These are phyloP conservation scores for Pocillopora grandis DNA, from an alignment of 92 coral and sea anemone species.

Conservation along the genomic window DNA sequence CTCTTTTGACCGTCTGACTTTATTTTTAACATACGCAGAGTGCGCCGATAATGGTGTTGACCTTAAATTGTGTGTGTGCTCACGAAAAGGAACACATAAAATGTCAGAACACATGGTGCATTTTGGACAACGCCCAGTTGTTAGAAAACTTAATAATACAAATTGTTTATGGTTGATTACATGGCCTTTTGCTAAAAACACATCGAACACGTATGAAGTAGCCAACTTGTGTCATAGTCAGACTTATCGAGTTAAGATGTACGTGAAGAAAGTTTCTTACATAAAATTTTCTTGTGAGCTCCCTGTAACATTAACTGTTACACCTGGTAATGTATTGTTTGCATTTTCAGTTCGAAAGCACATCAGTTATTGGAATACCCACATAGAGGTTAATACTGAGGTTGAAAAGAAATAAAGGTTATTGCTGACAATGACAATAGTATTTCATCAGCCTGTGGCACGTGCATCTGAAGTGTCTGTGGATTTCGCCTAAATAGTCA, in stretches of 20 bases:
- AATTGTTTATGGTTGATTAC: conserved; percentile 39
- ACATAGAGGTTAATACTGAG: background rate
- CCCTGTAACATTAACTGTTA: conserved; percentile 43
- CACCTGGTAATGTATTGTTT: conserved; percentile 52
- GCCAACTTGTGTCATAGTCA: conserved; percentile 52
- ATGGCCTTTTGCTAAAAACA: conserved; percentile 26
- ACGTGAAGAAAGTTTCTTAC: conserved; percentile 13
- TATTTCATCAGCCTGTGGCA: too few species aligned
- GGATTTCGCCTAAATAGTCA: too few species aligned
- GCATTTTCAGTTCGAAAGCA: conserved; percentile 53
- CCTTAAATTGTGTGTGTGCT: conserved; percentile 69
- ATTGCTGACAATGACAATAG: background rate
- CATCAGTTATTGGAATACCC: conserved; percentile 17
- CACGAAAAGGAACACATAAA: background rate
- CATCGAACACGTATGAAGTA: conserved; percentile 48
- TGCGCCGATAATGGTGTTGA: conserved; percentile 66
- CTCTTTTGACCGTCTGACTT: conserved; percentile 62
- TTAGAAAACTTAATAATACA: background rate
- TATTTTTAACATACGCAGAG: conserved; percentile 59
- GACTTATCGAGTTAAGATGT: conserved; percentile 37
- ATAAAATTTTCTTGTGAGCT: conserved; percentile 39
- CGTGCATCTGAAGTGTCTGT: too few species aligned
- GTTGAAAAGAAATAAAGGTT: background rate
- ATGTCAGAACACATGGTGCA: background rate
- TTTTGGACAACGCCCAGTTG: conserved; percentile 24